Base-by-base conservation (phyloP, 2,797 vertebrate species). In the Aythya fuligula region DNA sequence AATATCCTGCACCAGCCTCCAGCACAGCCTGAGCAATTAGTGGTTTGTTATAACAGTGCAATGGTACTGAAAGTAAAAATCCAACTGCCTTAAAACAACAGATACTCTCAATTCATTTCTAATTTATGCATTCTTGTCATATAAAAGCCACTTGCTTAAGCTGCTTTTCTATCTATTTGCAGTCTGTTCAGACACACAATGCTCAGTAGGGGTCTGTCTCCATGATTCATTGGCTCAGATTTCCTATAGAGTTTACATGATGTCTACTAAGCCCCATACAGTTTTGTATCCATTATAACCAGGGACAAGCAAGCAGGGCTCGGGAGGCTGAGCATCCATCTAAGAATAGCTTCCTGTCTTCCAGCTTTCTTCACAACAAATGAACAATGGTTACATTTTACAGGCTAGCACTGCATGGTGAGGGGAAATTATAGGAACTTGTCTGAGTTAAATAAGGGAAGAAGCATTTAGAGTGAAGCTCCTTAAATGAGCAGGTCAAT, bases 251-350 rank as follows among this genome's bases (percentile, higher is more conserved):
- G 98, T 97, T 98, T 98, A 98, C 98, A 98, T 97, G 97, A 97
- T 97, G 97, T 98, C 97, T 96, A 96, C 97, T 97, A 97, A 97
- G 97, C 97, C 96, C 97, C 98, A 97, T 98, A 97, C 95, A 94
- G 97, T 97, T 98, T 97, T 98, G 97, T 98, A 98, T 98, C 98
- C 97, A 98, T 98, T 98, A 97, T 97, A 97, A 97, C 94, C 94
- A 95, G 96, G 97, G 94, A 97, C 97, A 95, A 98, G 97, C 97
- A 97, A 98, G 97, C 96, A 94, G 96, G 90, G 96, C 96, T 97
- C 96, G 77, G 96, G 95, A 97, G 96, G 92, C 94, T 95, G 96
- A 97, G 96, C 97, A 96, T 97, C 97, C 95, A 91, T 96, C 96
- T 98, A 95, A 97, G 97, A 97, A 97, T 89, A 97, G 95, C 96